Evolutionary conservation across 1,140 invertebrate genomes (phyloP), one percentile per base, ranked within the genome.

Genomic region (Plutomurus gul): DNA sequence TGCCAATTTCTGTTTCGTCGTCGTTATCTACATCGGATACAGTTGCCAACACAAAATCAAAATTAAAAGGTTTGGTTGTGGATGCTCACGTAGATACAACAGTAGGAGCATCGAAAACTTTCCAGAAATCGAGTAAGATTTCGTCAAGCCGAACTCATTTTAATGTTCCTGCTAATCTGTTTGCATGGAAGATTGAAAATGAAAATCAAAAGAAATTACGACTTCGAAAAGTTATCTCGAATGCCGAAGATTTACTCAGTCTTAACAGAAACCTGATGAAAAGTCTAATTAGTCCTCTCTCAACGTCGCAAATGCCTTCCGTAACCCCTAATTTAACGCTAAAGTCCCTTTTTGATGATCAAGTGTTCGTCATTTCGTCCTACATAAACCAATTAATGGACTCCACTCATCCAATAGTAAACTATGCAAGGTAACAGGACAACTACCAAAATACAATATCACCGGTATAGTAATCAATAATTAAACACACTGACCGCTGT

Each of bases 401-500:
- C 25, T 79, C 78, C 16, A 72, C 37, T 18, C 78, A 79, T 71
- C 78, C 78, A 6, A 27, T 79, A 27, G 13, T 79, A 22, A 46
- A 46, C 30, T 74, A 65, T 43, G 47, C 73, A 39, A 37, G 72
- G 78, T 79, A 51, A 37, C 25, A n/a, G n/a, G n/a, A n/a, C n/a
- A n/a, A n/a, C n/a, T n/a, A n/a, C n/a, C n/a, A 72, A 25, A 16
- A 39, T 16, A 40, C 3, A 1, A 39, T 22, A 1, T 18, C 1
- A 8, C 3, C 4, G 5, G 10, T 3, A 27, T 36, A 25, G n/a
- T 33, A 13, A 1, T 36, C 33, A 13, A 3, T 37, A 20, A n/a
- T 25, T n/a, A 33, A n/a, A n/a, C n/a, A n/a, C n/a, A 11, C 16
- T 70, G 27, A 18, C 1, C 20, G 13, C 25, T 27, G n/a, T 3